A percentile compares a stretch with the other conserved stretches of the same genome.
phyloP scores from a whole-genome alignment of 2,797 vertebrate species.

The Geotria australis region DNA sequence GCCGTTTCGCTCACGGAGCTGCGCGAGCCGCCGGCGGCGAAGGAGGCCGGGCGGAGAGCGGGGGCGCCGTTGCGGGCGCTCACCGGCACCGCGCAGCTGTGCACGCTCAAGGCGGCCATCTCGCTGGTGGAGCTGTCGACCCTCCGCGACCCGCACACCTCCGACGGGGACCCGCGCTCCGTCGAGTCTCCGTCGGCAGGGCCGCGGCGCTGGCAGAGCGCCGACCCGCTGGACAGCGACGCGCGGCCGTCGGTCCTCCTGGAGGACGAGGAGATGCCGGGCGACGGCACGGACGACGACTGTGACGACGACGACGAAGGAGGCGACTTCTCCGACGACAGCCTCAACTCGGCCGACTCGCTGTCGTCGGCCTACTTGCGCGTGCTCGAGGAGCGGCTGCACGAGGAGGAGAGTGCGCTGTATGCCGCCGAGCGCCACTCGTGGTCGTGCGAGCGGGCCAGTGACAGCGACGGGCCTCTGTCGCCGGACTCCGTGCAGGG shows the following conservation, averaged over 20 bases:
- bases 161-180: too few relatives aligned
- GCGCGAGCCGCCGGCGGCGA: too few relatives aligned
- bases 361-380: constrained; percentile 36
- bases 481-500: constrained; percentile 45
- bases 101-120: constrained; percentile 11
- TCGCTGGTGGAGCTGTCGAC: constrained; percentile 32
- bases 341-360: constrained; percentile 56
- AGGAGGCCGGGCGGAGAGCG: too few relatives aligned
- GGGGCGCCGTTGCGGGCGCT: too few relatives aligned
- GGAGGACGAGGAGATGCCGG: constrained; percentile 8
- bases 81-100: too few relatives aligned
- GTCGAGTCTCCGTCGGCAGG: too few relatives aligned
- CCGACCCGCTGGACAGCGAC: constrained; percentile 13
- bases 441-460: constrained; percentile 31
- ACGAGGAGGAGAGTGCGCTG: constrained; percentile 13
- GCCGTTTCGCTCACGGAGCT: too few relatives aligned
- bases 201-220: constrained; percentile 23
- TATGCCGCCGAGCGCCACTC: constrained; percentile 6
- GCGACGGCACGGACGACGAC: too few relatives aligned
- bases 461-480: constrained; percentile 32
- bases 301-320: constrained; percentile 10
- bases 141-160: constrained; percentile 3
- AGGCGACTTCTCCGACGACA: constrained; percentile 32
- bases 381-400: constrained; percentile 17
- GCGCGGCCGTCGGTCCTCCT: constrained; percentile 4